Conservation (phyloP, 23 tunicate genomes). For the Diplosoma virens region DNA sequence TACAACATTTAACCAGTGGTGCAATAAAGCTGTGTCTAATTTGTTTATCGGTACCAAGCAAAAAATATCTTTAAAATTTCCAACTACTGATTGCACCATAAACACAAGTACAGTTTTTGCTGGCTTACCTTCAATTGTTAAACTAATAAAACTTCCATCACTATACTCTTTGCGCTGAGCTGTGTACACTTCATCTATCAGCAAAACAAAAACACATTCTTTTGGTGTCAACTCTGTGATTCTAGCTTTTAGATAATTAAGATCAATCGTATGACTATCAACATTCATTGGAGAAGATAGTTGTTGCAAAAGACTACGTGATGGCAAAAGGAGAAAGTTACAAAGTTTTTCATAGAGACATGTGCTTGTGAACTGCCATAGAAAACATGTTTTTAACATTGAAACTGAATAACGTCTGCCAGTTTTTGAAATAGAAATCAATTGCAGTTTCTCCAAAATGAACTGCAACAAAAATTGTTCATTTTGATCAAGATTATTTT, state of each 20-base stretch:
- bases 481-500: too few relatives aligned
- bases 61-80: conserved; percentile 1
- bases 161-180: conserved; percentile 15
- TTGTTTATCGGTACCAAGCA: conserved; percentile 3
- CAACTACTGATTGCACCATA: neutral
- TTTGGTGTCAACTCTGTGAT: neutral
- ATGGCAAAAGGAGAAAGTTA: neutral
- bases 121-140: conserved; percentile 8
- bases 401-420: neutral
- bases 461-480: too few relatives aligned
- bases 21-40: neutral
- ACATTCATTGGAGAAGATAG: neutral
- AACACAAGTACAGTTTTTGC: conserved; percentile 15
- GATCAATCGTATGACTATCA: neutral
- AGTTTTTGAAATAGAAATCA: neutral
- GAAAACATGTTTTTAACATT: neutral
- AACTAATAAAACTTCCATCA: conserved; percentile 8
- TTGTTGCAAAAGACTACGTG: neutral
- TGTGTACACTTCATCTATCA: conserved; percentile 29
- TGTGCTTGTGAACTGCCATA: conserved; percentile 5
- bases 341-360: neutral
- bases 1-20: conserved; percentile 7
- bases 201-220: neutral
- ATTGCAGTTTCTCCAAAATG: conserved; percentile 4
- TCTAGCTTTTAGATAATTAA: neutral